A percentile compares a stretch with the other conserved stretches of the same genome.
These are phyloP conservation scores for Cephus cinctus DNA, from an alignment of 1,140 invertebrate species.

Conservation along the genomic window DNA sequence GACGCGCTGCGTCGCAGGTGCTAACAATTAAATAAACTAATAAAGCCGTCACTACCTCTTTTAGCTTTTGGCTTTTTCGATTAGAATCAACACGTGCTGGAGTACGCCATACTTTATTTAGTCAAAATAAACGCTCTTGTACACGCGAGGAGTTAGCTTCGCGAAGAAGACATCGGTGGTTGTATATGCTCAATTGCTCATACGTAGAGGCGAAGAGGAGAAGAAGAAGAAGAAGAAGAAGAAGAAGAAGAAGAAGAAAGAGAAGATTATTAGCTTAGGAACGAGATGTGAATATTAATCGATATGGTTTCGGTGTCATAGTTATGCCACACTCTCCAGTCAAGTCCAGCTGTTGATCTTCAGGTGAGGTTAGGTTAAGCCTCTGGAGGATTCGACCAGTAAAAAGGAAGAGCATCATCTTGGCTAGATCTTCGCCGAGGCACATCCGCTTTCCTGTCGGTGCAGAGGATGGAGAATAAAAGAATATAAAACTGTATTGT, in stretches of 20 bases:
- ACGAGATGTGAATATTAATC: conserved; percentile 49
- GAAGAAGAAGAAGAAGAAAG: not conserved
- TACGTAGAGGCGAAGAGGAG: too few relatives aligned
- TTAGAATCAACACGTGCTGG: too few relatives aligned
- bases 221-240: too few relatives aligned
- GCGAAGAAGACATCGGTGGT: too few relatives aligned
- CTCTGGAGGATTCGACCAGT: conserved; percentile 64
- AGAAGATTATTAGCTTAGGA: conserved; percentile 3
- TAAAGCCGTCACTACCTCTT: too few relatives aligned
- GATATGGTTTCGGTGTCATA: conserved; percentile 63
- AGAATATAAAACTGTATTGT: conserved; percentile 12
- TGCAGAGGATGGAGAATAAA: conserved; percentile 17
- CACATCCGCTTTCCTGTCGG: conserved; percentile 79
- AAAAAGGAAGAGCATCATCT: conserved; percentile 72
- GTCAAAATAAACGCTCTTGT: too few relatives aligned
- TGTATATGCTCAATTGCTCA: too few relatives aligned
- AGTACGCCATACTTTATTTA: too few relatives aligned
- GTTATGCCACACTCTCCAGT: conserved; percentile 72
- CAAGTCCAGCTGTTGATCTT: conserved; percentile 50
- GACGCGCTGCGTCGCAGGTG: conserved; percentile 20
- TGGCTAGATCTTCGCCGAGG: conserved; percentile 80
- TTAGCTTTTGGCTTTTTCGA: too few relatives aligned
- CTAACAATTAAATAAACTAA: conserved; percentile 10
- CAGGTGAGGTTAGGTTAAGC: conserved; percentile 56
- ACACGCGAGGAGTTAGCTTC: too few relatives aligned